phyloP scores from a whole-genome alignment of 2,888 invertebrate species.

The Caenorhabditis sp. region DNA sequence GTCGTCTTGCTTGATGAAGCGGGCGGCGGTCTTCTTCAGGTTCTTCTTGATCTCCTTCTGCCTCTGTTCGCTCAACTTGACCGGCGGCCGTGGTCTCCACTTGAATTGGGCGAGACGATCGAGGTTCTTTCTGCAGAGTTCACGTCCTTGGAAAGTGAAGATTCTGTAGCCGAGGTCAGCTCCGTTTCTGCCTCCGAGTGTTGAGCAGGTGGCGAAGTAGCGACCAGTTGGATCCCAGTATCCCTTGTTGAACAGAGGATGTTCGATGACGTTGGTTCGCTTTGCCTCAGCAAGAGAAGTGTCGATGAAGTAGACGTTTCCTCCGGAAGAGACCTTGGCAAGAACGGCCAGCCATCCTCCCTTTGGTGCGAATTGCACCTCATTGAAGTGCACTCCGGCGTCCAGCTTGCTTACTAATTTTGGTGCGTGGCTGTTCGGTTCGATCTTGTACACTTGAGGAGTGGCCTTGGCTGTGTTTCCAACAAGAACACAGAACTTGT shows the following conservation, averaged over 20 bases:
- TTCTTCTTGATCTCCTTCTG: constrained; percentile 94
- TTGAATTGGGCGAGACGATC: constrained; percentile 94
- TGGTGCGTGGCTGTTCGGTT: constrained; percentile 73
- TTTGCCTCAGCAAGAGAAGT: constrained; percentile 72
- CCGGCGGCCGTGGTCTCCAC: constrained; percentile 95
- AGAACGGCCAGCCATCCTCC: constrained; percentile 81
- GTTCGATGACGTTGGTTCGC: constrained; percentile 68
- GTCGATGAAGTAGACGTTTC: constrained; percentile 77
- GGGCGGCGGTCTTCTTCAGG: constrained; percentile 94
- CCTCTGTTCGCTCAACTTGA: constrained; percentile 88
- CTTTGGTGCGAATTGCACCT: constrained; percentile 81
- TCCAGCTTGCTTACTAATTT: constrained; percentile 74
- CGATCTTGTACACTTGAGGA: constrained; percentile 75
- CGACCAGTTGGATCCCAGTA: constrained; percentile 99
- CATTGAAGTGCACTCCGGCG: constrained; percentile 74
- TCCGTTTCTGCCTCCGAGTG: constrained; percentile 86
- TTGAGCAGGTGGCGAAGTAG: constrained; percentile 94
- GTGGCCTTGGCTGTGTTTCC: constrained; percentile 82
- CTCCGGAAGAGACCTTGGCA: constrained; percentile 71
- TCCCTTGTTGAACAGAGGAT: constrained; percentile 81
- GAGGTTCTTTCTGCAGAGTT: constrained; percentile 87
- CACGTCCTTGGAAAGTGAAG: constrained; percentile 91
- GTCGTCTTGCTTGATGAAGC: constrained; percentile 93
- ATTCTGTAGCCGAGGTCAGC: constrained; percentile 91
- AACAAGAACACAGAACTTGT: constrained; percentile 95